A percentile compares a stretch with the other conserved stretches of the same genome.
These are phyloP conservation scores for Loxodonta africana DNA, from an alignment of 2,113 vertebrate species.

Conservation along the genomic window DNA sequence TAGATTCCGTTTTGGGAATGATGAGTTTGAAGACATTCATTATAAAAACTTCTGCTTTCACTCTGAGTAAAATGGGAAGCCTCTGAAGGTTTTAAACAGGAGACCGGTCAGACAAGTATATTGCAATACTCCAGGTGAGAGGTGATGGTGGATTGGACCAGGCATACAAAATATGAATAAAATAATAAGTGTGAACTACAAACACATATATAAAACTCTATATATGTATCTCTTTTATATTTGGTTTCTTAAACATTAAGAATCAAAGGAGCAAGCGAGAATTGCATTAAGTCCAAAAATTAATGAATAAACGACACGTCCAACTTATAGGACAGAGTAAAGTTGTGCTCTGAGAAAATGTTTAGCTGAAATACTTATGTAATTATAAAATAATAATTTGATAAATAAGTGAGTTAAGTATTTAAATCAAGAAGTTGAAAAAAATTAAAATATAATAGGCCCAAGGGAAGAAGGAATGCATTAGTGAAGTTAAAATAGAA, in stretches of 20 bases:
- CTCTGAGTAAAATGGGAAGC: not conserved
- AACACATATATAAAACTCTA: not conserved
- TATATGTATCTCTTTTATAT: not conserved
- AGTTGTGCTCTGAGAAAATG: not conserved
- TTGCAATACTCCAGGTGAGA: no score
- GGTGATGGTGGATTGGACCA: not conserved
- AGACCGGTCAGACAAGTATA: no score
- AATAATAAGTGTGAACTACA: not conserved
- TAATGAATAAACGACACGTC: not conserved
- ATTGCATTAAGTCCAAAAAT: not conserved
- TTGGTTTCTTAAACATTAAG: not conserved
- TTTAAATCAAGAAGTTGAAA: no score
- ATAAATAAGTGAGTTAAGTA: no score
- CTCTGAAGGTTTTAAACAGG: no score
- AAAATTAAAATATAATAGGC: no score
- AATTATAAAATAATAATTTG: not conserved
- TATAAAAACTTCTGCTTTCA: not conserved
- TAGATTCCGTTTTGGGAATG: not conserved
- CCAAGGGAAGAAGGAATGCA: no score
- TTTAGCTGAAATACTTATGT: not conserved
- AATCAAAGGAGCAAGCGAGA: not conserved
- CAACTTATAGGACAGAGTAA: not conserved
- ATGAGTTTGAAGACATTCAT: not conserved
- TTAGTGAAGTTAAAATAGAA: no score
- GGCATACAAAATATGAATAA: not conserved